These are phyloP conservation scores for Hozukius guyotensis DNA, from an alignment of 2,797 vertebrate genomes.

Conservation along the genomic window DNA sequence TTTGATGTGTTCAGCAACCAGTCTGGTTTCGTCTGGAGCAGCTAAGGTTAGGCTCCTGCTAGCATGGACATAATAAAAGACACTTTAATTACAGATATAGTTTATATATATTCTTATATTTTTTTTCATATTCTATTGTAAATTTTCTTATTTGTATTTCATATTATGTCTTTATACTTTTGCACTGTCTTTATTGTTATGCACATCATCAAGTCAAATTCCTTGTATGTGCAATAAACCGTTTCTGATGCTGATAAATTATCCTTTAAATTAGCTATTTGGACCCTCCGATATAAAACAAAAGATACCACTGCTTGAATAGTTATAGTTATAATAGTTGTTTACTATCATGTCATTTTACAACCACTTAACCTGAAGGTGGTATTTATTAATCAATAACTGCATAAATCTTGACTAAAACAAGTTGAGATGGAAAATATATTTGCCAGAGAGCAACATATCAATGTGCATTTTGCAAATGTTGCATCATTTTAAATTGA, in stretches of 20 bases:
- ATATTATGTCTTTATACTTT: neutral
- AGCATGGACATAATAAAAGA: neutral
- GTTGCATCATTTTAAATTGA: neutral
- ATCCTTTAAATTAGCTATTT: neutral
- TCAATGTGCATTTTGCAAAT: neutral
- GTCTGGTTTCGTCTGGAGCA: conserved; percentile 35
- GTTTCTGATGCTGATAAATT: neutral
- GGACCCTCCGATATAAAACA: neutral
- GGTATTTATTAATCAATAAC: neutral
- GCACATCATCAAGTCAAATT: neutral
- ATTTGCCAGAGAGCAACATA: neutral
- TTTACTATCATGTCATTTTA: neutral
- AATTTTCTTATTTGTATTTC: neutral
- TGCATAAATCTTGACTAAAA: neutral
- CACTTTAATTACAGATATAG: neutral
- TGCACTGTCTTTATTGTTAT: neutral
- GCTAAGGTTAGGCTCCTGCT: conserved; percentile 42
- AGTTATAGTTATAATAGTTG: neutral
- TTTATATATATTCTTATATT: neutral
- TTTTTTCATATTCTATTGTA: too few species aligned
- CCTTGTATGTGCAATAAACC: neutral
- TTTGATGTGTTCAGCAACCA: conserved; percentile 58
- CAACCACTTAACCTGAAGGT: neutral
- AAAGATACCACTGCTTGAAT: neutral
- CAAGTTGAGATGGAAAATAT: neutral